A percentile compares a stretch with the other conserved stretches of the same genome.
These are phyloP conservation scores for Melanitta fusca DNA, from an alignment of 2,797 vertebrate genomes.

Conservation along the genomic window DNA sequence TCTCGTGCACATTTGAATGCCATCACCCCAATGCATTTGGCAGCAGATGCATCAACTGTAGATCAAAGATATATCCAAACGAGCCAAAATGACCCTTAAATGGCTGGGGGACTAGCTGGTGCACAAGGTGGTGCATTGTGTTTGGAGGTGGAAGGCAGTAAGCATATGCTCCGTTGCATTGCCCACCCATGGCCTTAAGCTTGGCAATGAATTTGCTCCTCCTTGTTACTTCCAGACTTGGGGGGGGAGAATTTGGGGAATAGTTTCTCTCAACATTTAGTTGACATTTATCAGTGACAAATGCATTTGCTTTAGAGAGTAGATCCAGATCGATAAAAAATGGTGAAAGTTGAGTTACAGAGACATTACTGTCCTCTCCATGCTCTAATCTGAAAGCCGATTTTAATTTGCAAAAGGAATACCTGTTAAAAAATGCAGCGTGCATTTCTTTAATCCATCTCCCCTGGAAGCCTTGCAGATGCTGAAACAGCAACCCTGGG, in stretches of 20 bases:
- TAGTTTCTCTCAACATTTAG: not conserved
- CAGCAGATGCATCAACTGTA: not conserved
- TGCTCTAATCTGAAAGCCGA: not conserved
- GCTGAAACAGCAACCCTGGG: not conserved
- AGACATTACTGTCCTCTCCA: not conserved
- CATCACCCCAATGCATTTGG: not conserved
- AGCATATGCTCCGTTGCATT: not conserved
- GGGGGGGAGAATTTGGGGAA: not conserved
- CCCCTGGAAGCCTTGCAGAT: not conserved
- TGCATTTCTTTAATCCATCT: not conserved
- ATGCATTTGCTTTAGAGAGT: not conserved
- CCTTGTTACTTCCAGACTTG: not conserved
- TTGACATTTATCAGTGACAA: not conserved
- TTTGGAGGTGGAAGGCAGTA: rapidly evolving
- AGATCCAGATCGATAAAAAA: not conserved
- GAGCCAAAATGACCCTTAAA: not conserved
- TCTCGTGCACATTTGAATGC: not conserved
- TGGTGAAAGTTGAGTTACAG: not conserved
- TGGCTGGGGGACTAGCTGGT: not conserved
- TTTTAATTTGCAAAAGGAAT: not conserved
- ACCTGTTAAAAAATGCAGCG: not conserved
- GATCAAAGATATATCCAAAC: not conserved
- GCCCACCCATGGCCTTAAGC: not conserved
- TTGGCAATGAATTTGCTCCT: not conserved
- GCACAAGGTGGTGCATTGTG: too few species aligned